A percentile compares a stretch with the other conserved stretches of the same genome.
Conservation (phyloP, 2,888 invertebrate genomes). For the Brachypalpus laphriformis region DNA sequence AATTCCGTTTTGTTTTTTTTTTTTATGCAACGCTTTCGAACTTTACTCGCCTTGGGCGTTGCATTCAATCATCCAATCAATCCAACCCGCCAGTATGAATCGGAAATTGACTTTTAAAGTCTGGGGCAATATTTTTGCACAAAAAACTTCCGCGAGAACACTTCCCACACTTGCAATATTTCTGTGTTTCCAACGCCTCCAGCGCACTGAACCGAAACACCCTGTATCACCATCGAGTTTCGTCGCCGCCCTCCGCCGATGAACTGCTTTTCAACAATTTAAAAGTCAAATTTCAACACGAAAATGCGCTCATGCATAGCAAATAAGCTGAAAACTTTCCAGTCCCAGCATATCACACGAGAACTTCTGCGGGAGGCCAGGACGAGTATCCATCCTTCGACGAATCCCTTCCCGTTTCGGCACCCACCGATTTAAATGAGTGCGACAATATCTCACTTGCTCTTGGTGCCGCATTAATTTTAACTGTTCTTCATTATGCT, state of each 20-base stretch:
- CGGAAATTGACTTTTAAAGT: conserved; percentile 46
- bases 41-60: conserved; percentile 36
- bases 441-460: conserved; percentile 67
- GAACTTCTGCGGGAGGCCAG: conserved; percentile 12
- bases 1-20: conserved; percentile 37
- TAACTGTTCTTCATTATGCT: conserved; percentile 66
- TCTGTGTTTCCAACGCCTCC: conserved; percentile 14
- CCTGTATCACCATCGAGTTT: conserved; percentile 36
- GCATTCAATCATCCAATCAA: conserved; percentile 64
- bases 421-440: conserved; percentile 44
- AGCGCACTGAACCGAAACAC: conserved; percentile 58
- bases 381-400: conserved; percentile 4
- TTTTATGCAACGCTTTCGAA: conserved; percentile 25
- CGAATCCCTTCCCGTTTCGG: conserved; percentile 31
- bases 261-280: conserved; percentile 57
- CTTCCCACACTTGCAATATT: conserved; percentile 16
- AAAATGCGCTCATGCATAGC: conserved; percentile 70
- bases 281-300: conserved; percentile 71
- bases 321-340: conserved; percentile 68
- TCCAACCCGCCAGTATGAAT: conserved; percentile 40
- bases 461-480: conserved; percentile 61
- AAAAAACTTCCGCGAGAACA: not conserved
- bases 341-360: conserved; percentile 48
- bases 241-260: not conserved
- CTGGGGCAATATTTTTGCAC: conserved; percentile 16